phyloP scores from a whole-genome alignment of 2,113 vertebrate genomes.

The Trematomus loennbergii region DNA sequence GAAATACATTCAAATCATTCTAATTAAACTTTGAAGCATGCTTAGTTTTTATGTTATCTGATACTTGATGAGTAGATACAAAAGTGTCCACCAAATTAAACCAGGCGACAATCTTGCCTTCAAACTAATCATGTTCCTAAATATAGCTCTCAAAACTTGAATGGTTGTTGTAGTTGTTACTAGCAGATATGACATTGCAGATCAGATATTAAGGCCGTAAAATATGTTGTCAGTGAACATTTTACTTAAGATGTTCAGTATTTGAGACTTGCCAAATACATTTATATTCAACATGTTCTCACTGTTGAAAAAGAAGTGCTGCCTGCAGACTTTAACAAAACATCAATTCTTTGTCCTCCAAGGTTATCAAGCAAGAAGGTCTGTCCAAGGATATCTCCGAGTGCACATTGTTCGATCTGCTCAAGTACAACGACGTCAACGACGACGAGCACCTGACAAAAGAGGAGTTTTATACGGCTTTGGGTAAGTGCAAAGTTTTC shows the following conservation, averaged over 20 bases:
- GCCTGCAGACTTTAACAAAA: conserved; percentile 8
- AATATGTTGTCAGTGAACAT: background rate
- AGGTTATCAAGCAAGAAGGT: conserved; percentile 95
- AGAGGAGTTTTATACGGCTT: conserved; percentile 94
- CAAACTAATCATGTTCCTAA: background rate
- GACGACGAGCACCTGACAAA: conserved; percentile 89
- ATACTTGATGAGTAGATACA: no score
- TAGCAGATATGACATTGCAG: background rate
- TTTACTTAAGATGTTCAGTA: background rate
- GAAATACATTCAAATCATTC: no score
- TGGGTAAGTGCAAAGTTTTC: conserved; percentile 86
- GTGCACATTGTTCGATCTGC: conserved; percentile 93
- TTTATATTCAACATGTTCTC: no score
- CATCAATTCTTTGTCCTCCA: conserved; percentile 58
- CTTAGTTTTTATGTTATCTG: no score
- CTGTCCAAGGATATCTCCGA: conserved; percentile 87
- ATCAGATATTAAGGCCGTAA: background rate
- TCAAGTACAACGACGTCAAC: conserved; percentile 93
- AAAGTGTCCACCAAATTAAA: background rate
- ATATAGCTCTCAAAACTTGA: background rate
- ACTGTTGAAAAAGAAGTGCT: no score
- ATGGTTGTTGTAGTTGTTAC: no score
- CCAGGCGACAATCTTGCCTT: background rate
- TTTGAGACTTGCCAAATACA: no score
- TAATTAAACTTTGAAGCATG: no score